Conservation (phyloP, 2,888 invertebrate species). For the Melieria crassipennis region DNA sequence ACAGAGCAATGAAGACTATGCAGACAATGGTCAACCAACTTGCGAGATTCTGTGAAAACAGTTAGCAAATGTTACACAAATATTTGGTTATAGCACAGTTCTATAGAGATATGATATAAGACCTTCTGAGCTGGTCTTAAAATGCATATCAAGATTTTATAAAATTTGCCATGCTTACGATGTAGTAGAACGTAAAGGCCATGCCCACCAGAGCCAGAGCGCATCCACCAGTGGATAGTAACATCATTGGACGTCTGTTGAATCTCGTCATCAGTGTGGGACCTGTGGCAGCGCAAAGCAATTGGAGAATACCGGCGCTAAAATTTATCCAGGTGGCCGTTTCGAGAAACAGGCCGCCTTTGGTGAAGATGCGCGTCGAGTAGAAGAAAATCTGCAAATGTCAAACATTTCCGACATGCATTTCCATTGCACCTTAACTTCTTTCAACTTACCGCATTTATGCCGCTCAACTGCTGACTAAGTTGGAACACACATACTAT, state of each 20-base stretch:
- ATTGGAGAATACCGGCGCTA: conserved; percentile 77
- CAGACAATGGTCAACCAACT: conserved; percentile 77
- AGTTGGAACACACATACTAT: conserved; percentile 77
- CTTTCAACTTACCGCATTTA: conserved; percentile 77
- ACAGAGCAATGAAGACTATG: conserved; percentile 74
- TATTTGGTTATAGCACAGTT: not conserved
- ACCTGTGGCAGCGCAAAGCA: conserved; percentile 74
- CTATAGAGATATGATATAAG: not conserved
- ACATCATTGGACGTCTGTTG: conserved; percentile 74
- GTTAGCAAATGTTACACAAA: not conserved
- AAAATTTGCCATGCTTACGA: conserved; percentile 68
- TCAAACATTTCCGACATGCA: not conserved
- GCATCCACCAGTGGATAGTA: conserved; percentile 71
- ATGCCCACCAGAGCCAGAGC: conserved; percentile 70
- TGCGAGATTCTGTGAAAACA: conserved; percentile 68
- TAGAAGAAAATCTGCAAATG: conserved; percentile 74
- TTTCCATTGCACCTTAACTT: no score
- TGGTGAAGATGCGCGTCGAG: conserved; percentile 78
- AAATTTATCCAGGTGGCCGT: conserved; percentile 78
- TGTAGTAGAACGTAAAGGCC: conserved; percentile 71
- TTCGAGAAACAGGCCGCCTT: conserved; percentile 72
- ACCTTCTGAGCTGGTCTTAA: not conserved
- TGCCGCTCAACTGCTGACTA: conserved; percentile 89
- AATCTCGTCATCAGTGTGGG: conserved; percentile 71
- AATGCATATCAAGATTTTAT: not conserved